Evolutionary conservation across 1,140 invertebrate genomes (phyloP), one percentile per base, ranked within the genome.

Genomic region (Anadara kagoshimensis): DNA sequence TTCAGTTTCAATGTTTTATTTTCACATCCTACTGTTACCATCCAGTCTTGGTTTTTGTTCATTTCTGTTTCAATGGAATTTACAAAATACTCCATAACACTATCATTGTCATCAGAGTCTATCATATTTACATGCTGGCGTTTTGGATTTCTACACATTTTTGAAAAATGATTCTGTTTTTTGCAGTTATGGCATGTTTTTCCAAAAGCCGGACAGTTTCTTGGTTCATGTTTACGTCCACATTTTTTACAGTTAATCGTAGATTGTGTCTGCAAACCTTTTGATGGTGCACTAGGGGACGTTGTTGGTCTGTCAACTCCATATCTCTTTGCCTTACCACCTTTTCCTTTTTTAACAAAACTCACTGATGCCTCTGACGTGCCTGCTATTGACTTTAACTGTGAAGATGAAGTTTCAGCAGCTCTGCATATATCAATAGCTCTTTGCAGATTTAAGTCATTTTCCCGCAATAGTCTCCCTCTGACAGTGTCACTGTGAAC

Each of bases 141-240:
- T 24, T 22, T 24, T 63, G 20, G 7, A 12, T 10, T 63, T 14
- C 16, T 20, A 53, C 36, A 56, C 36, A 49, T 67, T 57, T 22
- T 57, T 8, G 53, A 16, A 24, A 69, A 69, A 24, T 61, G 67
- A 51, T 61, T 59, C 8, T 59, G 45, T 36, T 36, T 36, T 1
- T 59, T 8, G 16, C 67, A 69, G 29, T 69, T 69, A 51, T 51
- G 56, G 7, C 67, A 69, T n/a, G 24, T 7, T 45, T 69, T 59
- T n/a, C 56, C 67, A 36, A 49, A 69, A 20, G 67, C 67, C 2
- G 67, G 67, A 61, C 67, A 69, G 1, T 69, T 59, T 20, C 22
- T 47, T 20, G 24, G n/a, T 20, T 57, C 41, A 45, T 69, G 67
- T 14, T 45, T 59, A 16, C 45, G 24, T 7, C 67, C 67, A 51